Base-by-base conservation (phyloP, 37 sponge, comb jelly and placozoan genomes). In the Halisarca cf. caerulea region DNA sequence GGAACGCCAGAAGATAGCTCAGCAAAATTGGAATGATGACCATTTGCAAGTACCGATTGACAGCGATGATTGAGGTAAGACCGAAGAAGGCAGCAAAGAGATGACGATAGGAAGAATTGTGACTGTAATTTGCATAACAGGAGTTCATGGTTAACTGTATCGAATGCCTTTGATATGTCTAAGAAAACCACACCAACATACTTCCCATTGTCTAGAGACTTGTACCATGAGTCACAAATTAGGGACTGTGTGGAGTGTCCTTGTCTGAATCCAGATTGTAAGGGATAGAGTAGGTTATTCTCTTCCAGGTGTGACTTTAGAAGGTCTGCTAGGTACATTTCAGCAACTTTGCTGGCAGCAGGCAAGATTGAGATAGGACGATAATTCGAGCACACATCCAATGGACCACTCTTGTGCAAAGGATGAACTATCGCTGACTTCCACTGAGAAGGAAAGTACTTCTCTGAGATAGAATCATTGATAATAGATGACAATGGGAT, bases 341-440 rank as follows among this genome's bases (percentile, higher is more conserved):
- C 72, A 35, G 32, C 34, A 71, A 71, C 40, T 71, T 71, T 71
- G 32, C 72, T 71, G 41, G 72, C 72, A 71, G 72, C 72, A 71
- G 40, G 72, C 14, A 71, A 39, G 18, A 71, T 71, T 33, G 37
- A 71, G 72, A 71, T 71, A 18, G 72, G 72, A 34, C 72, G 40
- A 71, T 71, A 71, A 18, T 71, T 71, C 9, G 40, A 32, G 28
- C 72, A 71, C 7, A 71, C 34, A 33, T 71, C 72, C 14, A 7
- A 7, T 6, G 72, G 39, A 71, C 72, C 72, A 71, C 38, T 39
- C 34, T 71, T 71, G 41, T 71, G 72, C 72, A 71, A 71, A 8
- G 40, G 72, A 71, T 71, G 72, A 38, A 71, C 72, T 34, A 71
- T 71, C 14, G 72, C 72, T 33, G 72, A 71, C 18, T 71, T 71